Evolutionary conservation across 2,113 vertebrate genomes (phyloP), one percentile per base, ranked within the genome.

Genomic region (Centrocercus urophasianus): DNA sequence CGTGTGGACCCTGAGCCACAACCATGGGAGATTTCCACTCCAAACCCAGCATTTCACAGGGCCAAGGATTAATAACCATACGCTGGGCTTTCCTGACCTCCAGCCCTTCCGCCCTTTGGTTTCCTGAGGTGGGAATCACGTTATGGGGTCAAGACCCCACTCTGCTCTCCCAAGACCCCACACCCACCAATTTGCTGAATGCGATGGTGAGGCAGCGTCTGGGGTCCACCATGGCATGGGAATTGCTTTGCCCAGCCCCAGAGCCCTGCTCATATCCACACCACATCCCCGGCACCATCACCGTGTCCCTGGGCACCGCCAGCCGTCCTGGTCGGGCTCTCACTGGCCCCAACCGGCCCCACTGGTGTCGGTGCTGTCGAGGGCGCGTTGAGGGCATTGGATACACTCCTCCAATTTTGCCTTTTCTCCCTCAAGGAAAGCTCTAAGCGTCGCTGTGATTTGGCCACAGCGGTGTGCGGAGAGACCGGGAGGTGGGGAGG

Each of bases 261-360:
- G 38, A 12, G 4, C 16, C 27, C 19, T 42, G 30, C 34, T 64
- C n/a, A 61, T n/a, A 36, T 6, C 8, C 27, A 21, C 40, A 27
- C 28, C 28, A 27, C 11, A 40, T 56, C 32, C 54, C 77, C 3
- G 2, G 9, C 4, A 50, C 48, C 1, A 4, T 40, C 45, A 30
- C 38, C 57, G 20, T 40, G 65, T 7, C 7, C 6, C 34, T 2
- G 6, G 73, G 43, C 54, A 57, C 4, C 1, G 0, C 0, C 3
- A 11, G 34, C 57, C 2, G 0, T 12, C 43, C 48, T 2, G 0
- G 28, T n/a, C 22, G 43, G 8, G 30, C 11, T 71, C 21, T 42
- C 42, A 20, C 38, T 2, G 1, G 50, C 0, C 1, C 60, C 80
- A 47, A 0, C 11, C 1, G 2, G 21, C 34, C 47, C 43, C 5